Evolutionary conservation across 2,888 invertebrate species (phyloP).

Genomic region (Eugnorisma glareosa): DNA sequence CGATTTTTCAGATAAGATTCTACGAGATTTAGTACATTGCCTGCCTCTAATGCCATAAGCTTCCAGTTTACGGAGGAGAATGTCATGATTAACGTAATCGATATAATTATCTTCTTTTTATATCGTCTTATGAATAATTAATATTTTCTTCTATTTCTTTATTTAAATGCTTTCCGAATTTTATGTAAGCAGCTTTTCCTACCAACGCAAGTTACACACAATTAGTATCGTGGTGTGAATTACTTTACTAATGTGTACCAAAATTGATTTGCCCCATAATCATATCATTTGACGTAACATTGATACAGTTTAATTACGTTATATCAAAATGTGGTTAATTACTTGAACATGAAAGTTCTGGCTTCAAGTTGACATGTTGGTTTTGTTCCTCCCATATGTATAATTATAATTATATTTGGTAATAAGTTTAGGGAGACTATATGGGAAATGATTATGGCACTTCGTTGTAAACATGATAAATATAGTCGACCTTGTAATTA

Average conservation of each 20-base stretch:
- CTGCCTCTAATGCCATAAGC: too few species aligned
- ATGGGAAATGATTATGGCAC: neutral
- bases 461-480: neutral
- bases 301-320: slow-evolving; percentile 10
- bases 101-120: too few species aligned
- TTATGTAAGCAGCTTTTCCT: neutral
- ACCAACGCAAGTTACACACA: too few species aligned
- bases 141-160: too few species aligned
- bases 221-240: neutral
- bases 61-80: too few species aligned
- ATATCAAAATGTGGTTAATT: slow-evolving; percentile 28
- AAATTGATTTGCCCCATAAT: neutral
- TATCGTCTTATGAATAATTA: too few species aligned
- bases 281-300: neutral
- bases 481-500: neutral
- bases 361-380: slow-evolving; percentile 15
- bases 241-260: too few species aligned
- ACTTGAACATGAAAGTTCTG: neutral
- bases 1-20: too few species aligned
- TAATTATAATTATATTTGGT: neutral
- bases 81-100: too few species aligned
- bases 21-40: too few species aligned
- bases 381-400: neutral
- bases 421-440: neutral
- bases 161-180: neutral